Evolutionary conservation across 2,888 invertebrate genomes (phyloP).

Genomic region (Rhagophthalmus giganteus): DNA sequence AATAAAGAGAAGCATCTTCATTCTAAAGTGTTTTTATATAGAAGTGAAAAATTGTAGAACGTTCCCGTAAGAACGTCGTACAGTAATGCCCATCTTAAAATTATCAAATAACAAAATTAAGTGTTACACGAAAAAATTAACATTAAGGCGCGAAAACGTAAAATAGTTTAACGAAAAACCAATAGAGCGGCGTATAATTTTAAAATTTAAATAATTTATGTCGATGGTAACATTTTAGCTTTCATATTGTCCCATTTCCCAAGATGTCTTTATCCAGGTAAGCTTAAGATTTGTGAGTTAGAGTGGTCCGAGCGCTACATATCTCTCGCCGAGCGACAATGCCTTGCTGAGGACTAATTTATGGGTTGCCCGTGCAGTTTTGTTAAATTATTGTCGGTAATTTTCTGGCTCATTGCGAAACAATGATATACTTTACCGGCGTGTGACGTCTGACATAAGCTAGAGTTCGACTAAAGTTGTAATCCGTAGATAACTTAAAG

Average conservation of each 20-base stretch:
- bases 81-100: neutral
- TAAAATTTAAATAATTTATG: conserved; percentile 11
- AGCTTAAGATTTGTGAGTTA: conserved; percentile 30
- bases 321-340: conserved; percentile 22
- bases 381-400: conserved; percentile 38
- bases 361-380: conserved; percentile 33
- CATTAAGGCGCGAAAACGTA: no score
- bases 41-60: conserved; percentile 5
- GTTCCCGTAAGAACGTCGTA: neutral
- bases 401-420: conserved; percentile 39
- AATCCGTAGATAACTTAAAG: conserved; percentile 20
- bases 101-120: no score
- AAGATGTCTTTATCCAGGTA: conserved; percentile 34
- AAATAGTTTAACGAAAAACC: no score
- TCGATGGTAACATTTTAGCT: conserved; percentile 12
- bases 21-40: conserved; percentile 10
- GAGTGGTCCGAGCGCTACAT: conserved; percentile 19
- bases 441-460: conserved; percentile 35
- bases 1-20: conserved; percentile 22
- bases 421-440: conserved; percentile 37
- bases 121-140: no score
- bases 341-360: conserved; percentile 31
- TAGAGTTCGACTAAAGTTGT: conserved; percentile 24
- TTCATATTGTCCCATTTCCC: conserved; percentile 30
- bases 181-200: no score